phyloP scores from a whole-genome alignment of 2,797 vertebrate genomes.

The Sebastiscus tertius region DNA sequence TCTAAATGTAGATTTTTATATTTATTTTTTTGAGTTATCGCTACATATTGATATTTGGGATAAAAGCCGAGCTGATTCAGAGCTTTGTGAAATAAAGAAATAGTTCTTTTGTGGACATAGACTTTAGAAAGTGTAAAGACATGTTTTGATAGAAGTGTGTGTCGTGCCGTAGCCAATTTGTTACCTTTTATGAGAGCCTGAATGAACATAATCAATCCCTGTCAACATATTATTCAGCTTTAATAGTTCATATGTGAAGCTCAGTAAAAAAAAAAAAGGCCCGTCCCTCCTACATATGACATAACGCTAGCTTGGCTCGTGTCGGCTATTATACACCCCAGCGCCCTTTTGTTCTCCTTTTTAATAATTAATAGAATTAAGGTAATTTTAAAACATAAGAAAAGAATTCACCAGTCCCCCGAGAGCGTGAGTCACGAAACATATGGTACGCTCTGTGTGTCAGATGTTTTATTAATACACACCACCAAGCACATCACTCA shows the following conservation, averaged over 20 bases:
- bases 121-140: background rate
- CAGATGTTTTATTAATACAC: constrained; percentile 68
- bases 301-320: background rate
- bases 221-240: background rate
- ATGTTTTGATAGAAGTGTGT: background rate
- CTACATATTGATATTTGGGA: background rate
- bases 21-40: constrained; percentile 7
- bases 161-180: background rate
- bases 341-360: background rate
- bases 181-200: background rate
- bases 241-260: background rate
- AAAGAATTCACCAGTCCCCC: constrained; percentile 24
- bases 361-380: constrained; percentile 48
- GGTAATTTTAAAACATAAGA: constrained; percentile 32
- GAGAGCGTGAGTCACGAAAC: constrained; percentile 40
- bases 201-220: background rate
- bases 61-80: background rate
- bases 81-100: constrained; percentile 1
- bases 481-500: constrained; percentile 53
- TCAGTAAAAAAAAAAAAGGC: background rate
- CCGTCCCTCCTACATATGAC: no score
- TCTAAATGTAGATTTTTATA: background rate
- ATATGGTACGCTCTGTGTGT: constrained; percentile 41
- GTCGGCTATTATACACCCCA: background rate
- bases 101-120: background rate